Base-by-base conservation (phyloP, 1,140 invertebrate genomes). In the Yoshiicerus persimilis region DNA sequence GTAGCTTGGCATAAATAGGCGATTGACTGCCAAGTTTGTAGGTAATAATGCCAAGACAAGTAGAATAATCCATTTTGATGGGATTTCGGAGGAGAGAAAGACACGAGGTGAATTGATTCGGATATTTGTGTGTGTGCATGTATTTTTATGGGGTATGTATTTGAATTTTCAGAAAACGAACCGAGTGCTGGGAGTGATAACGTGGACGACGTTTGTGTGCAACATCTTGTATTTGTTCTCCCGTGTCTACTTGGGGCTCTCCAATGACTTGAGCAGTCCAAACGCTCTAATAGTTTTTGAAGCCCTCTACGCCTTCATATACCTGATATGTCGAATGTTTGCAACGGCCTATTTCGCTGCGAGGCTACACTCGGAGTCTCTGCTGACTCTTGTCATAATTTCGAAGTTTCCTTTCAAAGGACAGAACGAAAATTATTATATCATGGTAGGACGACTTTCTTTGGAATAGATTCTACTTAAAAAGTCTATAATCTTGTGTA, bases 161-260 rank as follows among this genome's bases (percentile, higher is more conserved):
- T 75, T 36, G 47, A 70, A 66, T 64, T 75, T 84, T 13, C 38
- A 88, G 88, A 88, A 56, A 66, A 77, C 88, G 25, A 77, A 88
- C 38, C n/a, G 36, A 83, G 32, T 87, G 41, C 75, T 88, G 34
- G 84, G 84, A 27, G 11, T 56, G 10, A 86, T 88, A 36, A 87
- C 75, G 11, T 62, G 66, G 20, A 88, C 88, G 39, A 36, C 70
- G 13, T 86, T 88, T 32, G 47, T 75, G 10, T 88, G 88, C 39
- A 88, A 88, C 36, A 88, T 88, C 77, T 56, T 86, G 30, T 88
- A 88, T 85, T 34, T 88, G 38, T 88, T 88, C 41, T 86, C 70
- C 16, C 88, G 88, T 25, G 77, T 88, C 2, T 88, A 86, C 47
- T 62, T 86, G n/a, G 88, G 88, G 5, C 13, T 86, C 1, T 75